Evolutionary conservation across 2,113 vertebrate genomes (phyloP), one percentile per base, ranked within the genome.

Genomic region (Periophthalmodon schlosseri): DNA sequence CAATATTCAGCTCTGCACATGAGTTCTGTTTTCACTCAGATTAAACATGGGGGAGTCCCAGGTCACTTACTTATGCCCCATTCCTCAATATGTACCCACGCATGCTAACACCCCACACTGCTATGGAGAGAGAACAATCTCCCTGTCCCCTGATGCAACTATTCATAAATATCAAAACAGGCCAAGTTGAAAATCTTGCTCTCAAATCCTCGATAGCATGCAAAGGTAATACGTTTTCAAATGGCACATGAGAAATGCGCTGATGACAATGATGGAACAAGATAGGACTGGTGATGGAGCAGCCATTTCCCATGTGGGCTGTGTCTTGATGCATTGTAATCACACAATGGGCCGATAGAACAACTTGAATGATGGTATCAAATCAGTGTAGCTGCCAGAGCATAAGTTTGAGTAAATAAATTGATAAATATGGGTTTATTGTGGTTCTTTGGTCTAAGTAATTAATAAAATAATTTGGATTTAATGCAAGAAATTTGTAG

Each of bases 11-110:
- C 69, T 81, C 68, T 6, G 52, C 20, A 82, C 75, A 90, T 90
- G 89, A 91, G 87, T 88, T 87, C 86, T 78, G 84, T 82, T 90
- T 87, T 80, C 79, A 79, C 87, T 84, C 76, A 91, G 91, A 92
- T 92, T 90, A 92, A 91, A 91, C 85, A 91, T 83, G 82, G 84
- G 77, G 86, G 85, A 86, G 86, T 93, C 91, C 84, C 90, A 87
- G 85, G 88, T 90, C 90, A 91, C 83, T 89, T 87, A 92, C 92
- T 87, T 86, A 74, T 83, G 84, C 80, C 78, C 88, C 80, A 90
- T 90, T 81, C 77, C 85, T 91, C 83, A 90, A 52, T 60, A 70
- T 70, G 69, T 28, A 57, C 60, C 79, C 76, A 72, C 71, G 52
- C 74, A 68, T 73, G 73, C 75, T 79, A 69, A 76, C 76, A 70